Evolutionary conservation across 2,113 vertebrate species (phyloP).

Genomic region (Ammodytes marinus): DNA sequence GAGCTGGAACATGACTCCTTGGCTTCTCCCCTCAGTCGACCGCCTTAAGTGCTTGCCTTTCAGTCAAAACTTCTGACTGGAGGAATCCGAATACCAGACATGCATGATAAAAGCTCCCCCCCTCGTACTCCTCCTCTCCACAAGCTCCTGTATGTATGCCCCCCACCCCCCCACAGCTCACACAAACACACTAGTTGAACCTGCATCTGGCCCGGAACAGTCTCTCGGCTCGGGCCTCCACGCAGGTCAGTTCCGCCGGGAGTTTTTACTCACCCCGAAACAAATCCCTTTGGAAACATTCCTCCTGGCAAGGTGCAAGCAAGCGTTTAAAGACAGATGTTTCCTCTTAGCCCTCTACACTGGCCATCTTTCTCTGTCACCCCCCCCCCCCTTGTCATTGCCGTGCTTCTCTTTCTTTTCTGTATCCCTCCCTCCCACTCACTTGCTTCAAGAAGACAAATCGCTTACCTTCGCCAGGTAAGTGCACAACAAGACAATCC

Average conservation of each 20-base stretch:
- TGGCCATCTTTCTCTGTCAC: slow-evolving; percentile 37
- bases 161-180: slow-evolving; percentile 29
- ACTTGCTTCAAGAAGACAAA: slow-evolving; percentile 41
- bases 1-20: slow-evolving; percentile 57
- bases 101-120: slow-evolving; percentile 71
- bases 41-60: slow-evolving; percentile 65
- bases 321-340: slow-evolving; percentile 49
- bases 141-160: slow-evolving; percentile 44
- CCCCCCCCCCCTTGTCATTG: slow-evolving; percentile 28
- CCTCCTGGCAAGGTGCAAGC: slow-evolving; percentile 54
- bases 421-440: slow-evolving; percentile 22
- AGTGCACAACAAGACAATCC: slow-evolving; percentile 25
- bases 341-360: slow-evolving; percentile 19
- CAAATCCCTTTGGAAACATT: slow-evolving; percentile 49
- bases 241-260: slow-evolving; percentile 45
- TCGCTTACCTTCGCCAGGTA: slow-evolving; percentile 75
- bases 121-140: slow-evolving; percentile 45
- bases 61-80: slow-evolving; percentile 58
- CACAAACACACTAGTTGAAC: slow-evolving; percentile 44
- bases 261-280: slow-evolving; percentile 4
- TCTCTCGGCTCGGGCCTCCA: slow-evolving; percentile 42
- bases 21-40: slow-evolving; percentile 44
- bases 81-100: slow-evolving; percentile 73
- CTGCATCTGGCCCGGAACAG: slow-evolving; percentile 50
- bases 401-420: slow-evolving; percentile 7